These are phyloP conservation scores for Drosophila ohnishii DNA, from an alignment of 1,140 invertebrate species.

Conservation along the genomic window DNA sequence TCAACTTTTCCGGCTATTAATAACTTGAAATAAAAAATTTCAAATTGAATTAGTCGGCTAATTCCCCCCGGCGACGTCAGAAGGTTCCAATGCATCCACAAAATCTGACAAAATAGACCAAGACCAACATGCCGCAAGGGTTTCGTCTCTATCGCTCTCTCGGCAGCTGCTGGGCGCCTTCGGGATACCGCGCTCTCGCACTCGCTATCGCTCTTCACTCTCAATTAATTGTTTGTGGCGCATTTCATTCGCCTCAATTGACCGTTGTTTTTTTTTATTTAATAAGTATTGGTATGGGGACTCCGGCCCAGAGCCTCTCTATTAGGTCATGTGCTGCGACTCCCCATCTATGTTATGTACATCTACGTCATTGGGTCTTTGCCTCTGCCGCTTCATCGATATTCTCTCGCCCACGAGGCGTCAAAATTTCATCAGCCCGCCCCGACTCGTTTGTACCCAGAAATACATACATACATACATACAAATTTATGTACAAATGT, in stretches of 20 bases:
- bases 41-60: conserved; percentile 40
- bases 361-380: conserved; percentile 32
- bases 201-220: neutral
- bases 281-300: conserved; percentile 3
- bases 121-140: neutral
- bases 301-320: conserved; percentile 13
- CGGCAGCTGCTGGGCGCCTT: neutral
- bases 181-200: neutral
- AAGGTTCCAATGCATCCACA: conserved; percentile 20
- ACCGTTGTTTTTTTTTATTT: conserved; percentile 5
- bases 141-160: neutral
- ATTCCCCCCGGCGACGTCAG: conserved; percentile 29
- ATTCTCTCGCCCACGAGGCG: conserved; percentile 35
- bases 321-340: conserved; percentile 14
- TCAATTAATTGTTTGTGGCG: conserved; percentile 52
- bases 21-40: conserved; percentile 33
- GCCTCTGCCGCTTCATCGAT: neutral
- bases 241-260: conserved; percentile 55
- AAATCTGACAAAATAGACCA: neutral
- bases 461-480: conserved; percentile 8
- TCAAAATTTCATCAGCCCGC: conserved; percentile 38
- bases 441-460: conserved; percentile 4
- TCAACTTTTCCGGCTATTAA: conserved; percentile 23
- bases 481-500: neutral
- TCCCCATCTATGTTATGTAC: neutral